Conservation (phyloP, 2,888 invertebrate genomes). For the Mamestra brassicae region DNA sequence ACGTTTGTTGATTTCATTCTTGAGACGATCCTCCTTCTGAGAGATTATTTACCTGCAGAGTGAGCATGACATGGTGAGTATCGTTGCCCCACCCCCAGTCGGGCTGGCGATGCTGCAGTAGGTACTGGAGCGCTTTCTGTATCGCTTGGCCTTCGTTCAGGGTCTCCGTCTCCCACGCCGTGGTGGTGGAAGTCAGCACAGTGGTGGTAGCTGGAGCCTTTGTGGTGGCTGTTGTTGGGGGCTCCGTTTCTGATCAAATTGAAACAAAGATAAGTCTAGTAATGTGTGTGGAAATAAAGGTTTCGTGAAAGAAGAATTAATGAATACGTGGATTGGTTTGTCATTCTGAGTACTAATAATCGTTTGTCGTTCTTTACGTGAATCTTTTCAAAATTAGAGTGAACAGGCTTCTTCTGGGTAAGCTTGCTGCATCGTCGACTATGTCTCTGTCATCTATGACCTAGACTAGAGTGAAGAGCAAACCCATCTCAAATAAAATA, state of each 20-base stretch:
- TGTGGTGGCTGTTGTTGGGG: slow-evolving; percentile 78
- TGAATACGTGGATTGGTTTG: too few species aligned
- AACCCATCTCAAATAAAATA: too few species aligned
- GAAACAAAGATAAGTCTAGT: too few species aligned
- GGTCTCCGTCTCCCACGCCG: slow-evolving; percentile 84
- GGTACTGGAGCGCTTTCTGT: slow-evolving; percentile 93
- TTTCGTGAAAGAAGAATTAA: not conserved
- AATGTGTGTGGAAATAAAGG: not conserved
- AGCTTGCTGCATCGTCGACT: too few species aligned
- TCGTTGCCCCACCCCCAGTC: slow-evolving; percentile 97
- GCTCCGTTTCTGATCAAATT: slow-evolving; percentile 80
- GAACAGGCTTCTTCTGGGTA: too few species aligned
- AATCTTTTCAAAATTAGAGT: too few species aligned
- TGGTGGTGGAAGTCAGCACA: slow-evolving; percentile 76
- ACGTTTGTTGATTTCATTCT: too few species aligned
- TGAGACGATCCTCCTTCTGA: too few species aligned
- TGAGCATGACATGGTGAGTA: slow-evolving; percentile 95
- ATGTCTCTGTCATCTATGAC: too few species aligned
- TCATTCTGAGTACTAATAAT: too few species aligned
- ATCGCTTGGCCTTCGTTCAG: slow-evolving; percentile 91
- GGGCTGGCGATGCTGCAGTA: slow-evolving; percentile 93
- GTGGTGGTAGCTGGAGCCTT: slow-evolving; percentile 75
- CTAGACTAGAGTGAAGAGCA: too few species aligned
- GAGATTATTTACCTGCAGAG: slow-evolving; percentile 91
- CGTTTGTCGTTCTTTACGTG: too few species aligned